A percentile compares a stretch with the other conserved stretches of the same genome.
Evolutionary conservation across 2,797 vertebrate species (phyloP).

Genomic region (Molossus molossus): DNA sequence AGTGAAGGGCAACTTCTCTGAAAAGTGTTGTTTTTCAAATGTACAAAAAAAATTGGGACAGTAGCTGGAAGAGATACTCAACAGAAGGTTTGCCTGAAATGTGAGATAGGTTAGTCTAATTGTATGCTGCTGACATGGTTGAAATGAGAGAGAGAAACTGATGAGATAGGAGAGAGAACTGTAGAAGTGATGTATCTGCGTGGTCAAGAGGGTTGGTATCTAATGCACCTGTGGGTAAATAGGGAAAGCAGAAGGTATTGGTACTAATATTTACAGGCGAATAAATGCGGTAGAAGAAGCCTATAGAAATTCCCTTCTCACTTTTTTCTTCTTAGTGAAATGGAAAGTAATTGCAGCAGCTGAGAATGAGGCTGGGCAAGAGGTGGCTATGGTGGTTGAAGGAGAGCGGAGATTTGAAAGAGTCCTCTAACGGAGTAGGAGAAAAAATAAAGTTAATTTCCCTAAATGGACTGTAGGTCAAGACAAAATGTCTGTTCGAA

Average conservation of each 20-base stretch:
- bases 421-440: not conserved
- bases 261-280: not conserved
- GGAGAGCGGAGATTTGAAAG: not conserved
- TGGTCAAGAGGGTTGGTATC: not conserved
- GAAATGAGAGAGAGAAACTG: not conserved
- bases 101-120: not conserved
- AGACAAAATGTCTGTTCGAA: not conserved
- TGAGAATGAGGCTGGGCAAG: not conserved
- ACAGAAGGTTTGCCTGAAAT: not conserved
- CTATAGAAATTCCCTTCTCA: not conserved
- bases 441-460: not conserved
- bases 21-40: not conserved
- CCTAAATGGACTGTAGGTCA: not conserved
- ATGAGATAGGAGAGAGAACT: not conserved
- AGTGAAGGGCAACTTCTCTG: not conserved
- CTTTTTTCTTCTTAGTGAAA: constrained; percentile 29
- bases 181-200: not conserved
- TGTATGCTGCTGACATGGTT: not conserved
- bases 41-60: not conserved
- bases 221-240: not conserved
- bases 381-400: not conserved
- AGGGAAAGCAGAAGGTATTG: not conserved
- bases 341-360: not conserved
- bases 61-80: not conserved
- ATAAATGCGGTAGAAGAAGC: not conserved